These are phyloP conservation scores for Phasianus colchicus DNA, from an alignment of 2,113 vertebrate species.

Conservation along the genomic window DNA sequence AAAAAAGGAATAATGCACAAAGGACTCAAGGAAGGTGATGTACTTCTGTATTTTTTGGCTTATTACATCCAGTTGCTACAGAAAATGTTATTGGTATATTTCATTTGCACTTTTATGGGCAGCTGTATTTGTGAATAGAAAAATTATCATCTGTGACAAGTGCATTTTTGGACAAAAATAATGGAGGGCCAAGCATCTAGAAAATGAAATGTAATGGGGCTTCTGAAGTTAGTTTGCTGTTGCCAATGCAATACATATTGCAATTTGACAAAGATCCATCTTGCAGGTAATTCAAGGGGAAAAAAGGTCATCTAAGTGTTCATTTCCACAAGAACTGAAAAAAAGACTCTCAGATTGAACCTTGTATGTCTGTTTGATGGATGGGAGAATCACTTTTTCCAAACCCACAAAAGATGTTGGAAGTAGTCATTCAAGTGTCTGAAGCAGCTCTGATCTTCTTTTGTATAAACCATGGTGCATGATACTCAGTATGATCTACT, in stretches of 20 bases:
- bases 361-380: neutral
- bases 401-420: neutral
- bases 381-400: neutral
- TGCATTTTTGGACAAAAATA: neutral
- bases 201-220: rapidly evolving
- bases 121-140: neutral
- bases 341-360: neutral
- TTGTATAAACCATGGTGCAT: neutral
- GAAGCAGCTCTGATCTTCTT: neutral
- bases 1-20: neutral
- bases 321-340: neutral
- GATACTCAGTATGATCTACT: neutral
- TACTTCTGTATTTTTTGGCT: neutral
- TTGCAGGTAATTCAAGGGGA: neutral
- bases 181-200: neutral
- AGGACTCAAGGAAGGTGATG: neutral
- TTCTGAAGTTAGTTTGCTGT: neutral
- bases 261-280: neutral
- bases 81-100: neutral
- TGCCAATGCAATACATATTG: neutral
- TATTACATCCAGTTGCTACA: neutral
- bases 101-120: neutral
- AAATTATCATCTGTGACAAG: neutral
- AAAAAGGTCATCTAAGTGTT: neutral
- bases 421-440: neutral